phyloP scores from a whole-genome alignment of 2,113 vertebrate genomes.

The Tachuris rubrigastra region DNA sequence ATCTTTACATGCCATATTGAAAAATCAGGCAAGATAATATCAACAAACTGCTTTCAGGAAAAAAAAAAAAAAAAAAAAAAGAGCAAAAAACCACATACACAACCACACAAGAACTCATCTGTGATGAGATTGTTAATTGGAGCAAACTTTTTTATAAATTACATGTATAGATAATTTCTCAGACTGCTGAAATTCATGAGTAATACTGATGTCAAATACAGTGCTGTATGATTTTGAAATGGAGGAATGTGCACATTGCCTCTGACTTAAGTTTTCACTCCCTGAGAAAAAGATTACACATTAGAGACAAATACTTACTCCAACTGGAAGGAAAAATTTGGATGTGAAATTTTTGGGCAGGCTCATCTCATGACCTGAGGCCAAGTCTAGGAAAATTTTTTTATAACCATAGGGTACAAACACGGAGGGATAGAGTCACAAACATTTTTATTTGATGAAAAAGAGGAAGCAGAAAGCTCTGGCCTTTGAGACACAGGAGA shows the following conservation, averaged over 20 bases:
- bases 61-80: not conserved
- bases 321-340: not conserved
- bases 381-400: not conserved
- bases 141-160: not conserved
- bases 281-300: not conserved
- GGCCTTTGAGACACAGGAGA: not conserved
- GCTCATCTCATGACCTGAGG: not conserved
- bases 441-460: not conserved
- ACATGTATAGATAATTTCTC: not conserved
- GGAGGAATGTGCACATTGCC: not conserved
- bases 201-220: not conserved
- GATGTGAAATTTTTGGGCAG: not conserved
- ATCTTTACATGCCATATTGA: not conserved
- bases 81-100: not conserved
- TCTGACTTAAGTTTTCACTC: not conserved
- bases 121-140: not conserved
- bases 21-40: not conserved
- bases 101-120: not conserved
- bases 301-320: not conserved
- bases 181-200: not conserved
- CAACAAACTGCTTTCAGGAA: not conserved
- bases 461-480: constrained; percentile 1
- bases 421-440: not conserved
- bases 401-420: not conserved
- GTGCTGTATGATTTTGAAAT: not conserved